These are phyloP conservation scores for Seriola quinqueradiata DNA, from an alignment of 2,113 vertebrate species.

Conservation along the genomic window DNA sequence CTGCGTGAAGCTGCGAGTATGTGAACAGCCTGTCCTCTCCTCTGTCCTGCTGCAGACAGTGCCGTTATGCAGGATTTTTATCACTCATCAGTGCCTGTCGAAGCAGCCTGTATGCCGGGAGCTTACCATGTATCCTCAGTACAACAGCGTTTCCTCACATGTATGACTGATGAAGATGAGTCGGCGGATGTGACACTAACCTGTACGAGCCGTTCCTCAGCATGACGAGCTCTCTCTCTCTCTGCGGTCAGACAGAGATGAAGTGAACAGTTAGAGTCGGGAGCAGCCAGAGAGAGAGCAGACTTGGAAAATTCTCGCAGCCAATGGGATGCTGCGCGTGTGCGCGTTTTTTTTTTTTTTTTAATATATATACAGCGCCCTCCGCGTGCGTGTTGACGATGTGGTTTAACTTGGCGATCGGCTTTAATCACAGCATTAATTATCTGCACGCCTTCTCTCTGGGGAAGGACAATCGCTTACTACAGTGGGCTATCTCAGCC, in stretches of 20 bases:
- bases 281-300: constrained; percentile 68
- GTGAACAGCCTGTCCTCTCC: constrained; percentile 15
- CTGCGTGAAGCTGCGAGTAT: neutral
- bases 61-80: constrained; percentile 23
- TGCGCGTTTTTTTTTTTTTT: constrained; percentile 47
- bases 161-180: neutral
- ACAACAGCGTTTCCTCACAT: neutral
- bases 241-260: constrained; percentile 63
- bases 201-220: constrained; percentile 80
- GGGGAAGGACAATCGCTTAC: neutral
- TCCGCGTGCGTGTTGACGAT: constrained; percentile 39
- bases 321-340: constrained; percentile 84
- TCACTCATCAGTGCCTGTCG: constrained; percentile 33
- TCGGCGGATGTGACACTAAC: constrained; percentile 68
- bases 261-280: constrained; percentile 71
- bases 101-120: constrained; percentile 5
- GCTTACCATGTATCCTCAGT: neutral
- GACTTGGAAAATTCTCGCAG: constrained; percentile 82
- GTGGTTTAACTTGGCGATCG: constrained; percentile 85
- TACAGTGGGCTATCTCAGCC: constrained; percentile 24
- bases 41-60: constrained; percentile 18
- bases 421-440: constrained; percentile 82
- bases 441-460: constrained; percentile 76
- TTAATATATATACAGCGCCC: too few species aligned
- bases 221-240: constrained; percentile 69